phyloP scores from a whole-genome alignment of 2,797 vertebrate species.

The Platalea minor region DNA sequence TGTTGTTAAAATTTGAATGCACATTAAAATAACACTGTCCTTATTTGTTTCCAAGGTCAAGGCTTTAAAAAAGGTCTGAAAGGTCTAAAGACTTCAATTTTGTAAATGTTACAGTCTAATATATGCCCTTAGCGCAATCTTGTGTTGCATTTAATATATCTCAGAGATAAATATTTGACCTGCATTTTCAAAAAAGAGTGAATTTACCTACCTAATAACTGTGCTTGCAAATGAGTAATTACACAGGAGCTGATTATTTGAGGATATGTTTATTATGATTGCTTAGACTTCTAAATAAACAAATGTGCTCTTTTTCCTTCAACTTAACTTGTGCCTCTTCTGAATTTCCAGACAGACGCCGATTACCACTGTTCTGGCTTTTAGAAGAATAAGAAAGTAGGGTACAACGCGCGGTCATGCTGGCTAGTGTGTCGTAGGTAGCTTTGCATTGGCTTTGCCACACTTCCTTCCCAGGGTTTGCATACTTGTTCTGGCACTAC shows the following conservation, averaged over 20 bases:
- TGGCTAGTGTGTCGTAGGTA: background rate
- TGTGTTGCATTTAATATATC: background rate
- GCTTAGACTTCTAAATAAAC: slow-evolving; percentile 29
- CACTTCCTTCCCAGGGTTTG: background rate
- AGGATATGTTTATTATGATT: slow-evolving; percentile 14
- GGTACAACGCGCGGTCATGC: fast-evolving
- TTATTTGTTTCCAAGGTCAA: slow-evolving; percentile 80
- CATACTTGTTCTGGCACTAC: background rate
- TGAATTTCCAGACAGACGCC: background rate
- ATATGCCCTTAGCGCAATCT: background rate
- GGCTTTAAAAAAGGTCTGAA: slow-evolving; percentile 35
- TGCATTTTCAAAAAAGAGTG: background rate
- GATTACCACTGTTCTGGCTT: background rate
- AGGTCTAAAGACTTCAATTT: slow-evolving; percentile 49
- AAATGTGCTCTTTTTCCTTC: slow-evolving; percentile 5
- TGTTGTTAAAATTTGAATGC: slow-evolving; percentile 76
- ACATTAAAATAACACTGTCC: slow-evolving; percentile 74
- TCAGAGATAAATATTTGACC: slow-evolving; percentile 20
- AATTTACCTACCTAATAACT: slow-evolving; percentile 37
- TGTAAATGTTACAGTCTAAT: slow-evolving; percentile 23
- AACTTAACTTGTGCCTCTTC: background rate
- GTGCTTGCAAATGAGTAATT: slow-evolving; percentile 13
- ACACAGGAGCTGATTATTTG: background rate
- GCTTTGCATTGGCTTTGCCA: background rate
- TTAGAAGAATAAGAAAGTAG: background rate